Evolutionary conservation across 2,113 vertebrate species (phyloP).

Genomic region (Galemys pyrenaicus): DNA sequence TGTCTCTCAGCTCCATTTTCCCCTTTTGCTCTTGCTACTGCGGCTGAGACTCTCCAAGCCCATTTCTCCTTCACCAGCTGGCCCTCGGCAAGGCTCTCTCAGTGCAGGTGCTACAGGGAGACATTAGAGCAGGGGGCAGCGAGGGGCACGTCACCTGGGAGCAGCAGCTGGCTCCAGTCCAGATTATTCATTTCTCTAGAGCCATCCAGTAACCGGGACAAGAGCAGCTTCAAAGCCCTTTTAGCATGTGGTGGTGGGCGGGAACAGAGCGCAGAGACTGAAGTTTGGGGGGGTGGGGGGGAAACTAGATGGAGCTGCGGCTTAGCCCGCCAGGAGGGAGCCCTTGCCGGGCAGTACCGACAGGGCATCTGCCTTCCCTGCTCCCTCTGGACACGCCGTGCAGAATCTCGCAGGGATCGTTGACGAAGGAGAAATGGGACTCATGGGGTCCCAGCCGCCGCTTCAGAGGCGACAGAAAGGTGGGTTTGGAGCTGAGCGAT

Average conservation of each 20-base stretch:
- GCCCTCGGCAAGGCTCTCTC: background rate
- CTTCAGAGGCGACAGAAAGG: background rate
- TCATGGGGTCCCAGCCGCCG: background rate
- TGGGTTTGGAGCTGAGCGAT: background rate
- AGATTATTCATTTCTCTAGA: background rate
- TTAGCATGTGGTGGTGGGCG: background rate
- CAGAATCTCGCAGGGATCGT: background rate
- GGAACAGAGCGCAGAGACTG: no score
- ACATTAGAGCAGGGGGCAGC: background rate
- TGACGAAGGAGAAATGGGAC: background rate
- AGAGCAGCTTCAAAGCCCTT: background rate
- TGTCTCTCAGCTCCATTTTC: background rate
- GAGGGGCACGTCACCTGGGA: background rate
- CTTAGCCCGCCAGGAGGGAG: background rate
- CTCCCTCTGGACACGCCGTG: background rate
- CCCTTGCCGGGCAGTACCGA: background rate
- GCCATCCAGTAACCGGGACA: background rate
- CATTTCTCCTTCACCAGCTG: background rate
- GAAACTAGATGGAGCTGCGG: background rate
- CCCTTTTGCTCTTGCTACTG: background rate
- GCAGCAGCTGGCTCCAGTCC: background rate
- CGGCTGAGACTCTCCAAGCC: background rate
- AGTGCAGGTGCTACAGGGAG: accelerated
- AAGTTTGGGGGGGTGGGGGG: background rate
- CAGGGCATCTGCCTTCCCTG: background rate